A percentile compares a stretch with the other conserved stretches of the same genome.
phyloP scores from a whole-genome alignment of 2,113 vertebrate species.

The Castor canadensis region DNA sequence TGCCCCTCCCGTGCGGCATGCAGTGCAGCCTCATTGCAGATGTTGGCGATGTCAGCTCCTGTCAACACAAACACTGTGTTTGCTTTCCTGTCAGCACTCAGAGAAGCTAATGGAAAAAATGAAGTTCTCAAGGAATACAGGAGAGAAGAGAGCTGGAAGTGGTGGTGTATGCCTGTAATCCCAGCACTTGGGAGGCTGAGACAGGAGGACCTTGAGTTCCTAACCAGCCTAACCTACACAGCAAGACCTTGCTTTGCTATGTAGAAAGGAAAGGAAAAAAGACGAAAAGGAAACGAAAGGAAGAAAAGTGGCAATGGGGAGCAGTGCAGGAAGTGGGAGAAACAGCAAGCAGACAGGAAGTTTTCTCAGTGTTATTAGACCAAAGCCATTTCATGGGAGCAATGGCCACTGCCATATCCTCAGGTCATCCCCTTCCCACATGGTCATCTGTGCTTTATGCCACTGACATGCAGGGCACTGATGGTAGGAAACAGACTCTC shows the following conservation, averaged over 20 bases:
- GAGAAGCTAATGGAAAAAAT: not conserved
- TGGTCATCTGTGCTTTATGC: not conserved
- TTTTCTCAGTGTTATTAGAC: not conserved
- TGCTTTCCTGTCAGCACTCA: not conserved
- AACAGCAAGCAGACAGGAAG: not conserved
- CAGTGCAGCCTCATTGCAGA: slow-evolving; percentile 97
- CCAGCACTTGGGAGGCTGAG: too few relatives aligned
- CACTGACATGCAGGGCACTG: not conserved
- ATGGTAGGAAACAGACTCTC: too few relatives aligned
- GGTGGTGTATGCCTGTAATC: not conserved
- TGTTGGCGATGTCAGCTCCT: slow-evolving; percentile 99
- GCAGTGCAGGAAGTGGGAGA: too few relatives aligned
- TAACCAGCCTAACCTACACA: not conserved
- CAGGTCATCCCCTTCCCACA: not conserved
- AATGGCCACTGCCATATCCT: not conserved
- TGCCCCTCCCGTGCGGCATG: slow-evolving; percentile 95
- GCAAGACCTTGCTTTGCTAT: too few relatives aligned
- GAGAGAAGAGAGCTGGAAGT: not conserved
- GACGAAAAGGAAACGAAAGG: rapidly evolving
- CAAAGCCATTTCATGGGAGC: not conserved
- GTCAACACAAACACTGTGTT: not conserved
- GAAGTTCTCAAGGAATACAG: not conserved
- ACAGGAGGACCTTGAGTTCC: too few relatives aligned
- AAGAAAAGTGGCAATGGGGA: not conserved
- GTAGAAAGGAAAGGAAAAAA: too few relatives aligned